These are phyloP conservation scores for Mythimna lalbum DNA, from an alignment of 2,888 invertebrate genomes.

Conservation along the genomic window DNA sequence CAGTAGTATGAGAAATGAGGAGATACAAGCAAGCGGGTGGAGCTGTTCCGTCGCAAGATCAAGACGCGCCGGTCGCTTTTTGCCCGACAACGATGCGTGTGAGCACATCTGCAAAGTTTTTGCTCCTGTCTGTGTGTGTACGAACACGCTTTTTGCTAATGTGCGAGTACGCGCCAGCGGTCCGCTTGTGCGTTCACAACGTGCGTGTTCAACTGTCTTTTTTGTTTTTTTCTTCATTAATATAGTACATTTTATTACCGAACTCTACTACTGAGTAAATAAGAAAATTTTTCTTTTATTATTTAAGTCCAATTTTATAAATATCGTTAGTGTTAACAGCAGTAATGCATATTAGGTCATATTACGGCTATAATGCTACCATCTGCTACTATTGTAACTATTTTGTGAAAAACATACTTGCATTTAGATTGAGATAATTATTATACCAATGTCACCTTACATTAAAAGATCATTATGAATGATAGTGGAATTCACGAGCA, in stretches of 20 bases:
- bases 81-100: conserved; percentile 80
- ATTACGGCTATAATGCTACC: conserved; percentile 14
- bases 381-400: conserved; percentile 26
- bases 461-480: conserved; percentile 30
- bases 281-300: conserved; percentile 52
- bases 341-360: conserved; percentile 12
- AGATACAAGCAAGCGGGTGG: conserved; percentile 63
- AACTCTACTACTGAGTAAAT: conserved; percentile 65
- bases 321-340: conserved; percentile 35
- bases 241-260: conserved; percentile 72
- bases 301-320: conserved; percentile 38
- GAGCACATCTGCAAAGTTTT: conserved; percentile 86
- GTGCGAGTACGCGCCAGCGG: conserved; percentile 72
- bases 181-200: conserved; percentile 73
- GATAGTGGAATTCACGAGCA: conserved; percentile 13
- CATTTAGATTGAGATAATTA: conserved; percentile 24
- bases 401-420: conserved; percentile 29
- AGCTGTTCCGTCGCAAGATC: conserved; percentile 69
- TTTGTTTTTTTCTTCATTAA: conserved; percentile 74
- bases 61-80: conserved; percentile 78
- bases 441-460: conserved; percentile 37
- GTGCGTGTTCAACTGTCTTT: conserved; percentile 75
- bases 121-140: conserved; percentile 73
- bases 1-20: conserved; percentile 38
- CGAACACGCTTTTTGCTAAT: conserved; percentile 74